Evolutionary conservation across 2,797 vertebrate genomes (phyloP), one percentile per base, ranked within the genome.

Genomic region (Tarsius wallacei): DNA sequence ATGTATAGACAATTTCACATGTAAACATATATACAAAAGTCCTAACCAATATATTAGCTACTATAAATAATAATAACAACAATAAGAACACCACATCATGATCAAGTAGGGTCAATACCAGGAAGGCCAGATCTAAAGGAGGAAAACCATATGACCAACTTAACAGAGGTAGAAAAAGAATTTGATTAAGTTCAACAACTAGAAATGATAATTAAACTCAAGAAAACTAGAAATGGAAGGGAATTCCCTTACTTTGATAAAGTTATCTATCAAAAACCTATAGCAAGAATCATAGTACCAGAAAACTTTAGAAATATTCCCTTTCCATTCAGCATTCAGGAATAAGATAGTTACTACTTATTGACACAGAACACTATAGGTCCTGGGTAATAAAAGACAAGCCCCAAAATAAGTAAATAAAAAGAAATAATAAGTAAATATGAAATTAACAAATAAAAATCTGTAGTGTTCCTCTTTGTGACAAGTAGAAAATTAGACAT

Each of bases 171-270:
- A 74, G 63, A 78, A 89, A 88, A 87, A 70, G 16, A 94, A 53
- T 42, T 16, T 96, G 31, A 71, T 82, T 61, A 86, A 47, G 6
- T 51, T 19, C 57, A 93, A 85, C 26, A 70, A 42, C 36, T 84
- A 61, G 13, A 33, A 61, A 22, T 80, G 24, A 61, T 66, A 83
- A 68, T 51, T 42, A 89, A 64, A 15, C 9, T 84, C 17, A 63
- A 55, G 64, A 88, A 93, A 96, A 74, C 47, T 49, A 91, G 57
- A 63, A 80, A 78, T 59, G 33, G n/a, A 96, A 93, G 26, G 42
- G 15, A 88, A 84, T 78, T 49, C 6, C 19, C 51, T 59, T 78
- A 66, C 14, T 97, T 78, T 73, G 3, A 47, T 78, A n/a, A 90
- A 73, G 16, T 81, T 64, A 49, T 66, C 28, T 78, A 78, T 74